A percentile compares a stretch with the other conserved stretches of the same genome.
Conservation (phyloP, 2,113 vertebrate species). For the Aptenodytes patagonicus region DNA sequence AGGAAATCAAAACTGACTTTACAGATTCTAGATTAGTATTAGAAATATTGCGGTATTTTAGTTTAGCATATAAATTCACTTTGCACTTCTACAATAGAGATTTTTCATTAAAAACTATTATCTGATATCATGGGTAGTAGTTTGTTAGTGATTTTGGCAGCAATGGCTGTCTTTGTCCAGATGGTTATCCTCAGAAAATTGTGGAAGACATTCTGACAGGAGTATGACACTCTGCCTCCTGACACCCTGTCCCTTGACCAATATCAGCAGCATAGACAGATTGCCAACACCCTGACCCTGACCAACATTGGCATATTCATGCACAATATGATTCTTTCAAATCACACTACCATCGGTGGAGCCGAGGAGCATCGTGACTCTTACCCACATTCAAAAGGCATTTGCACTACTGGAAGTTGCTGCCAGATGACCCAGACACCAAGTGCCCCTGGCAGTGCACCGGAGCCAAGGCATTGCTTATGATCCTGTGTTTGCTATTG, state of each 20-base stretch:
- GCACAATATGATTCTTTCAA: neutral
- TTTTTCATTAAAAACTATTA: neutral
- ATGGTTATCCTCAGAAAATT: neutral
- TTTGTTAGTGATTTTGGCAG: neutral
- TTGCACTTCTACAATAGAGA: neutral
- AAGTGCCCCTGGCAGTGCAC: neutral
- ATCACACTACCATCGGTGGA: neutral
- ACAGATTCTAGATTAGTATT: neutral
- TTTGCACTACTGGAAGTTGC: neutral
- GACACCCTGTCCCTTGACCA: neutral
- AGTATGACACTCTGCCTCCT: neutral
- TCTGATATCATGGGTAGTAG: neutral
- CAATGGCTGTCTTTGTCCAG: neutral
- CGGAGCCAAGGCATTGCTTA: neutral
- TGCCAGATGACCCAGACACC: neutral
- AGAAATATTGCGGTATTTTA: neutral
- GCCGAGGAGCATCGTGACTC: neutral
- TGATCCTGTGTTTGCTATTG: neutral
- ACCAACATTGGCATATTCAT: neutral
- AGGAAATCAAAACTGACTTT: neutral
- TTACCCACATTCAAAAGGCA: neutral
- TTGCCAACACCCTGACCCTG: neutral
- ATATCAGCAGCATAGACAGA: neutral
- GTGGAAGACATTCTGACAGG: neutral
- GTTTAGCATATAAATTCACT: neutral